Base-by-base conservation (phyloP, 2,113 vertebrate genomes). In the Cynopterus brachyotis region DNA sequence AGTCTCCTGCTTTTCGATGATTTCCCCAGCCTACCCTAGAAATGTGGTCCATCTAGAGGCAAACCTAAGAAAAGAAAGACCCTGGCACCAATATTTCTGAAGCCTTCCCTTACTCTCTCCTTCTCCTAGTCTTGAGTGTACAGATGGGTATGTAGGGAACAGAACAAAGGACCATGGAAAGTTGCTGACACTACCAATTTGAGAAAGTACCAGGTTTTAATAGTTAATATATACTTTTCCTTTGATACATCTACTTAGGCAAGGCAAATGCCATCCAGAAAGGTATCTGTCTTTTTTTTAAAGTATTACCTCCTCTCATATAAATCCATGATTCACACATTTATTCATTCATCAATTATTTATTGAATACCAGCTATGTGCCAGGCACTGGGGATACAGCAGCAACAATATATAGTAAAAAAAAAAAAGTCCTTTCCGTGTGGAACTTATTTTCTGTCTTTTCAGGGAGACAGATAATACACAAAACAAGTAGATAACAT, bases 1-100 rank as follows among this genome's bases (percentile, higher is more conserved):
- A 94, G 72, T 67, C 94, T 88, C 50, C 72, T 84, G 30, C 87
- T 96, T 96, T 97, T 75, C 2, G 45, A 90, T 79, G 64, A 72
- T 84, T 88, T 97, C 79, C 84, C 87, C 87, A 96, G 83, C 24
- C 88, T 96, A 64, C 53, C 72, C 75, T 70, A 67, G 70, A 53
- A 50, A 89, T 13, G 6, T 67, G 78, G 90, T 95, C 69, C 42
- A 96, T 80, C 89, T 88, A 95, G 87, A 94, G 87, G 72, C 60
- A 94, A 95, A 88, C 40, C 32, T 30, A 94, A 67, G 57, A 80
- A 70, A 94, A 50, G 32, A 69, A 76, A 96, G 75, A 72, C 28
- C 72, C 19, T 94, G 80, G 40, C 75, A 95, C n/a, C 45, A 81
- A 30, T 35, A 40, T 70, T 88, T 94, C 67, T 81, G 55, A 78